Evolutionary conservation across 2,797 vertebrate genomes (phyloP), one percentile per base, ranked within the genome.

Genomic region (Austrolebias charrua): DNA sequence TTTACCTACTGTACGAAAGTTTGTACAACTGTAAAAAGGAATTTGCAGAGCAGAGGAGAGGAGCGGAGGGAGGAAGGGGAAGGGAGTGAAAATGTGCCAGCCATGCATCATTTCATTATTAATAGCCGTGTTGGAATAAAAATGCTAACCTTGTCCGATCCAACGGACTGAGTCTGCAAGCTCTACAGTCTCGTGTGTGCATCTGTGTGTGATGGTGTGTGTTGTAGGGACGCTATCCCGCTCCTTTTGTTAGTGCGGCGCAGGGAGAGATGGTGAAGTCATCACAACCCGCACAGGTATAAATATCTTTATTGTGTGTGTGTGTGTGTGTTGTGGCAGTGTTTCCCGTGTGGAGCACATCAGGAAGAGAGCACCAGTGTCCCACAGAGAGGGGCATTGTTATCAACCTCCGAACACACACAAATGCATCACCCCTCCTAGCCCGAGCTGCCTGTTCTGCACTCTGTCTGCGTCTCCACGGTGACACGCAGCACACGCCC

Each of bases 61-160:
- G 76, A 79, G 82, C 83, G 82, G 82, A 88, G 88, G 88, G 86
- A 84, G 86, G 90, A 88, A 89, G 90, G 85, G 88, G 89, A 87
- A 88, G 88, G 86, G 91, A 78, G 71, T 56, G 60, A 63, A 64
- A 80, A 84, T 81, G 70, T 87, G 81, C 80, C 82, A 79, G 82
- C 86, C 85, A 83, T 89, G 92, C 92, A 94, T 94, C 94, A 95
- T 94, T 95, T 93, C 92, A 95, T 96, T 98, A 97, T 97, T 97
- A 96, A 97, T 96, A 93, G 91, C 94, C 88, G 82, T 86, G 93
- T 94, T 93, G 91, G 93, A 94, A 94, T 95, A 95, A 96, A 92
- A 96, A 95, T 92, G 93, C 93, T 94, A 94, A 95, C 93, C 94
- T 94, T 95, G 94, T 96, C 94, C 92, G 93, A 94, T 94, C 93